Evolutionary conservation across 2,113 vertebrate genomes (phyloP).

Genomic region (Coptodon rendalli): DNA sequence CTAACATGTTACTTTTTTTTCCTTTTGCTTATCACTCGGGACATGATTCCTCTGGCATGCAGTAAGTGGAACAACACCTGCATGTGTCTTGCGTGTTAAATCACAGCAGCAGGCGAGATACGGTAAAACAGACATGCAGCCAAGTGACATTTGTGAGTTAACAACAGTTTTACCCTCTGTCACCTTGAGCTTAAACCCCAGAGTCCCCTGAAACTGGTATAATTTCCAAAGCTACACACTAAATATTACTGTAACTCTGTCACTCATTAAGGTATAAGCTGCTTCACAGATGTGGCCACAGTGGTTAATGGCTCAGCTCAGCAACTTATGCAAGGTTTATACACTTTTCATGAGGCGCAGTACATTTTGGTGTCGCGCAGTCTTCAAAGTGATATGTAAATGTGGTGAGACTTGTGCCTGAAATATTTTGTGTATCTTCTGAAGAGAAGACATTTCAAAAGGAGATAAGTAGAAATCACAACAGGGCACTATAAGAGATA

Average conservation of each 20-base stretch:
- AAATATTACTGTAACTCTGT: background rate
- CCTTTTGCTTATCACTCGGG: slow-evolving; percentile 4
- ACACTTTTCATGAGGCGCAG: slow-evolving; percentile 11
- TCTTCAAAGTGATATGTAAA: slow-evolving; percentile 28
- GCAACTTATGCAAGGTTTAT: slow-evolving; percentile 1
- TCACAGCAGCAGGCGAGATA: slow-evolving; percentile 29
- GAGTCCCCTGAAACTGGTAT: background rate
- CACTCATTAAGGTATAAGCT: slow-evolving; percentile 25
- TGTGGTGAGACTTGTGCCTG: background rate
- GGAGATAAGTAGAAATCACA: background rate
- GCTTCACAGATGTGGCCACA: slow-evolving; percentile 18
- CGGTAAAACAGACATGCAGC: slow-evolving; percentile 22
- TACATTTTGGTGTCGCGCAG: background rate
- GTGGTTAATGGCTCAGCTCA: slow-evolving; percentile 3
- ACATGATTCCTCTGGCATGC: slow-evolving; percentile 11
- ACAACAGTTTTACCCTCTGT: slow-evolving; percentile 1
- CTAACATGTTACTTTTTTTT: background rate
- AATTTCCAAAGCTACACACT: background rate
- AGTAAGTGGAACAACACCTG: slow-evolving; percentile 43
- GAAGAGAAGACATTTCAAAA: background rate
- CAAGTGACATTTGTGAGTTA: background rate
- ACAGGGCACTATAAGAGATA: background rate
- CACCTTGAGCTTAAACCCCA: background rate
- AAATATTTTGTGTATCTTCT: background rate
- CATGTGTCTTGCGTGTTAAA: slow-evolving; percentile 20